phyloP scores from a whole-genome alignment of 2,888 invertebrate genomes.

The Dioctria linearis region DNA sequence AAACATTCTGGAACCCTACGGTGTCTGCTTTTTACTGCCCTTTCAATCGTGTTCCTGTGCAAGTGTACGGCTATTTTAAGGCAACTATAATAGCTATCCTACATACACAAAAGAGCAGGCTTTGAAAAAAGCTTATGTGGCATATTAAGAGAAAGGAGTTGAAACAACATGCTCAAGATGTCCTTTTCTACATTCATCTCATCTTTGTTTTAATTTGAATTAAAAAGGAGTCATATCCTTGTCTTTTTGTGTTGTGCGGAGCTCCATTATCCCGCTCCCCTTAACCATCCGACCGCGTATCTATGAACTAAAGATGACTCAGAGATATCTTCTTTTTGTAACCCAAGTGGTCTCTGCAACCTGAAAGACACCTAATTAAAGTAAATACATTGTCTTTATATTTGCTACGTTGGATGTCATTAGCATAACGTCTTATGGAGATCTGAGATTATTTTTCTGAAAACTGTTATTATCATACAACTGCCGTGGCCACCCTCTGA shows the following conservation, averaged over 20 bases:
- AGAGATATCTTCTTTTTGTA: slow-evolving; percentile 37
- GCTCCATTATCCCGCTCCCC: neutral
- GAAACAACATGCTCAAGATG: slow-evolving; percentile 57
- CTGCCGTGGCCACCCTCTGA: slow-evolving; percentile 1
- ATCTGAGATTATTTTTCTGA: slow-evolving; percentile 38
- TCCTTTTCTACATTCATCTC: slow-evolving; percentile 55
- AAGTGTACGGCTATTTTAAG: slow-evolving; percentile 43
- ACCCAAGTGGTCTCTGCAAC: slow-evolving; percentile 44
- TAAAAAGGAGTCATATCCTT: slow-evolving; percentile 43
- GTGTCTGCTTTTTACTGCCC: slow-evolving; percentile 49
- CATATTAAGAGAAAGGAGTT: slow-evolving; percentile 55
- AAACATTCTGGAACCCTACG: slow-evolving; percentile 5
- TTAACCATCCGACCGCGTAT: neutral
- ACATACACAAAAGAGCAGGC: slow-evolving; percentile 48
- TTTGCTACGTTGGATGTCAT: slow-evolving; percentile 51
- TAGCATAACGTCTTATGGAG: slow-evolving; percentile 49
- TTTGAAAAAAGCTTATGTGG: slow-evolving; percentile 55
- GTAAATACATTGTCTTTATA: slow-evolving; percentile 52
- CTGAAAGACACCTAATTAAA: slow-evolving; percentile 50
- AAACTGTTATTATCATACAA: slow-evolving; percentile 25
- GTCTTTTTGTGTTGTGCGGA: slow-evolving; percentile 11
- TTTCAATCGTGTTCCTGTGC: slow-evolving; percentile 31
- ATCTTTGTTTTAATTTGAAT: slow-evolving; percentile 54
- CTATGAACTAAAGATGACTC: slow-evolving; percentile 23
- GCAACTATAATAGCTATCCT: slow-evolving; percentile 43